A percentile compares a stretch with the other conserved stretches of the same genome.
Evolutionary conservation across 2,113 vertebrate species (phyloP).

Genomic region (Jacana jacana): DNA sequence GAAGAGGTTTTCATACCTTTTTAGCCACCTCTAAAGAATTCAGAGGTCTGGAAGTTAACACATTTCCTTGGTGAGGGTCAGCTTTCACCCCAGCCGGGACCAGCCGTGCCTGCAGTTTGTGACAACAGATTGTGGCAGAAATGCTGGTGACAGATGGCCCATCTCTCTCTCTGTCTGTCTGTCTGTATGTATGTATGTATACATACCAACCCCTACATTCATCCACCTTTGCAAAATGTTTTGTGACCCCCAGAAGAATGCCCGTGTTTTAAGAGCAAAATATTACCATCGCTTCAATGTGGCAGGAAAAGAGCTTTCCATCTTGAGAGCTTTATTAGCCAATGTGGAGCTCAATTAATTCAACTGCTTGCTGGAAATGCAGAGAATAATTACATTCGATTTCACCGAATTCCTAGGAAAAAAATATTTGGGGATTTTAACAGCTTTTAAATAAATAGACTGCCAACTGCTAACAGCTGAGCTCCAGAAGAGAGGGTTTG

Average conservation of each 20-base stretch:
- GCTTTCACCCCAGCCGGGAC: conserved; percentile 18
- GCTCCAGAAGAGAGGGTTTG: not conserved
- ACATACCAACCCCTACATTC: not conserved
- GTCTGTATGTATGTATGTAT: not conserved
- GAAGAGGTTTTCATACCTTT: not conserved
- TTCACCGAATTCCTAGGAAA: not conserved
- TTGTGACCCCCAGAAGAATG: not conserved
- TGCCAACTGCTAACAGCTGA: conserved; percentile 31
- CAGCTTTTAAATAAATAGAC: conserved; percentile 28
- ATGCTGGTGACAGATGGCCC: not conserved
- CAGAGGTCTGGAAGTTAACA: not conserved
- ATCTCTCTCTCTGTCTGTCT: not conserved
- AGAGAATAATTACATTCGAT: not conserved
- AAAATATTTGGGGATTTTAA: not conserved
- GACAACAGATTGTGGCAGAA: not conserved
- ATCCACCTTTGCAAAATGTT: not conserved
- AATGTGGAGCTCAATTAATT: not conserved
- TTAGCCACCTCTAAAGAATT: not conserved
- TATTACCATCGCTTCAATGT: not conserved
- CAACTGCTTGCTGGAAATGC: not conserved
- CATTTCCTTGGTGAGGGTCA: conserved; percentile 37
- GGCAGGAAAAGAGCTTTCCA: not conserved
- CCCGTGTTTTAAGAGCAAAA: not conserved
- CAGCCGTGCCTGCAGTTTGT: not conserved
- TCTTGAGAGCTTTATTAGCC: not conserved